Evolutionary conservation across 2,113 vertebrate species (phyloP).

Genomic region (Nymphicus hollandicus): DNA sequence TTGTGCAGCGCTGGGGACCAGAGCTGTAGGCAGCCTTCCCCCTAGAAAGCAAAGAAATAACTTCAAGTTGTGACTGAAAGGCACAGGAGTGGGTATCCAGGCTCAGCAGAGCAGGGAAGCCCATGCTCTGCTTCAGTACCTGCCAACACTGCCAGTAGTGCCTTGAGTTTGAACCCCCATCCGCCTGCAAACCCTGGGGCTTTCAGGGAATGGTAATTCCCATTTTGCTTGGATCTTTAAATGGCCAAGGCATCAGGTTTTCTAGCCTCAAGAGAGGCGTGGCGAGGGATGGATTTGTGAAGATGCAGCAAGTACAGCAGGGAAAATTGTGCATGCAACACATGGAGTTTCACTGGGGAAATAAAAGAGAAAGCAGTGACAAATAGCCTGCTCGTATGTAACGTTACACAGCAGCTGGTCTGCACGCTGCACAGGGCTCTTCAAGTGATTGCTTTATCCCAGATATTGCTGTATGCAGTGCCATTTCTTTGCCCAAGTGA

Average conservation of each 20-base stretch:
- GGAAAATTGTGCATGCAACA: accelerated
- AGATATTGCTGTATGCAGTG: neutral
- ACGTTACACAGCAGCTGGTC: neutral
- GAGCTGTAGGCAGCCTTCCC: neutral
- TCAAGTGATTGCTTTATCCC: neutral
- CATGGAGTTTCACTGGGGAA: neutral
- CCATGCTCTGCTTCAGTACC: neutral
- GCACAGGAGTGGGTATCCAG: neutral
- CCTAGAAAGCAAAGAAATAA: neutral
- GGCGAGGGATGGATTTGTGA: neutral
- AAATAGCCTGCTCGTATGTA: neutral
- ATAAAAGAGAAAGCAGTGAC: neutral
- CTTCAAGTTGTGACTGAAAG: neutral
- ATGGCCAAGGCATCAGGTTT: neutral
- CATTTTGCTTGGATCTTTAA: neutral
- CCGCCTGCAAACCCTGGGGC: neutral
- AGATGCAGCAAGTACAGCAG: neutral
- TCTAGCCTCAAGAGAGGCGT: neutral
- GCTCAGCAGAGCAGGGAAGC: neutral
- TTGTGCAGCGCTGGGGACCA: neutral
- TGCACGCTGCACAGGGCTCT: neutral
- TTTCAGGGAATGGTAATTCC: neutral
- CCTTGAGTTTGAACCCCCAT: neutral
- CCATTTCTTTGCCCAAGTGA: neutral
- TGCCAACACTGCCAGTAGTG: neutral